Conservation (phyloP, 2,888 invertebrate species). For the Platypus cylindrus region DNA sequence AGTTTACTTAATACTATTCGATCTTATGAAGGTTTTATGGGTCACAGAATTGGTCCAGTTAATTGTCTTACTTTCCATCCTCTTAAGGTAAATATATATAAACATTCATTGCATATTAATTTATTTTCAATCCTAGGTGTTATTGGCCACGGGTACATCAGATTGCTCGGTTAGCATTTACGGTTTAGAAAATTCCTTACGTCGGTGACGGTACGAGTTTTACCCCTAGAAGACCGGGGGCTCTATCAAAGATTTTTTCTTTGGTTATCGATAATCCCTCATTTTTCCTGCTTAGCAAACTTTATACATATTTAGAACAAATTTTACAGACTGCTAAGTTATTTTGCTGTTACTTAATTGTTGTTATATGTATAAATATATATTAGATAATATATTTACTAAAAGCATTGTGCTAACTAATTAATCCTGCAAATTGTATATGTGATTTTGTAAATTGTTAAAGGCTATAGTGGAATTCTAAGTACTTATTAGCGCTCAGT, state of each 20-base stretch:
- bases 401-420: too few relatives aligned
- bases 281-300: too few relatives aligned
- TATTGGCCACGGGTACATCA: constrained; percentile 74
- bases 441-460: too few relatives aligned
- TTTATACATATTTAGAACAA: too few relatives aligned
- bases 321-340: too few relatives aligned
- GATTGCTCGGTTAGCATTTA: constrained; percentile 80
- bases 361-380: too few relatives aligned
- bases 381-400: too few relatives aligned
- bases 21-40: constrained; percentile 86
- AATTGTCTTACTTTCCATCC: constrained; percentile 85
- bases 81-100: constrained; percentile 42
- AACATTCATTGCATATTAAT: too few relatives aligned
- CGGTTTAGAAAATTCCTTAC: constrained; percentile 41
- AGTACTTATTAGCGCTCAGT: too few relatives aligned
- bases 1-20: constrained; percentile 64
- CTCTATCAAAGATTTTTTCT: constrained; percentile 21
- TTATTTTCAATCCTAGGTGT: constrained; percentile 33
- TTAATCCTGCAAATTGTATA: too few relatives aligned
- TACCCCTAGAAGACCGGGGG: constrained; percentile 36
- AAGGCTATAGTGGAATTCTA: too few relatives aligned
- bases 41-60: constrained; percentile 74
- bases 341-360: too few relatives aligned
- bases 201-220: constrained; percentile 50
- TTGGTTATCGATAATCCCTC: constrained; percentile 11